phyloP scores from a whole-genome alignment of 2,113 vertebrate genomes.

The Oryzias celebensis region DNA sequence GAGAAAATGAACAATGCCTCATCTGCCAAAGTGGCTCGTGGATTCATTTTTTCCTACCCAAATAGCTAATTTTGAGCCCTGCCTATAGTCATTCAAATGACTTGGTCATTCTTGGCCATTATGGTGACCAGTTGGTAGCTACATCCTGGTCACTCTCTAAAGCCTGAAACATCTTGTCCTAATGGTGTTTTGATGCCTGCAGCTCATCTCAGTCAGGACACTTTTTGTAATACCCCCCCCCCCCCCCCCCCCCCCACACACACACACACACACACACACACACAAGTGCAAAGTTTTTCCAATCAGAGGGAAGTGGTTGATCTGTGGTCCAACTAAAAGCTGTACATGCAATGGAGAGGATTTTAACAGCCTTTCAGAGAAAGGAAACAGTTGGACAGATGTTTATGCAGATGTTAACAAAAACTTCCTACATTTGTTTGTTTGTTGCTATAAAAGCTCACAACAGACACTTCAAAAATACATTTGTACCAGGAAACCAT shows the following conservation, averaged over 20 bases:
- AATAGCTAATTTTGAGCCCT: no score
- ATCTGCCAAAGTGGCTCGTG: no score
- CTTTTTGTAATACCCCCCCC: background rate
- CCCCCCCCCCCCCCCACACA: background rate
- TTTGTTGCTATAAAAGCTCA: conserved; percentile 7
- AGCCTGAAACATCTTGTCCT: background rate
- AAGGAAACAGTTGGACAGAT: conserved; percentile 26
- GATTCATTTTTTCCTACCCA: no score
- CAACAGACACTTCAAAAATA: background rate
- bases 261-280: no score
- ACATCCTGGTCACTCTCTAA: conserved; percentile 9
- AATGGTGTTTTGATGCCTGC: background rate
- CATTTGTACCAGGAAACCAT: background rate
- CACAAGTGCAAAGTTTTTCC: background rate
- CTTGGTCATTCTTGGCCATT: no score
- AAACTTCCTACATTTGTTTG: conserved; percentile 1
- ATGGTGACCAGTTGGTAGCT: background rate
- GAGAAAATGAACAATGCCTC: no score
- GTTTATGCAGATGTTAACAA: conserved; percentile 14
- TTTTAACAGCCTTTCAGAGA: conserved; percentile 8
- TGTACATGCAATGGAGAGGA: conserved; percentile 3
- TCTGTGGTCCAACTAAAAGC: conserved; percentile 17
- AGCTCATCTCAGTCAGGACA: background rate
- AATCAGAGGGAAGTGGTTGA: conserved; percentile 15
- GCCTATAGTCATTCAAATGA: no score